These are phyloP conservation scores for Flabesymbios commensalis DNA, from an alignment of 2,888 invertebrate genomes.

Conservation along the genomic window DNA sequence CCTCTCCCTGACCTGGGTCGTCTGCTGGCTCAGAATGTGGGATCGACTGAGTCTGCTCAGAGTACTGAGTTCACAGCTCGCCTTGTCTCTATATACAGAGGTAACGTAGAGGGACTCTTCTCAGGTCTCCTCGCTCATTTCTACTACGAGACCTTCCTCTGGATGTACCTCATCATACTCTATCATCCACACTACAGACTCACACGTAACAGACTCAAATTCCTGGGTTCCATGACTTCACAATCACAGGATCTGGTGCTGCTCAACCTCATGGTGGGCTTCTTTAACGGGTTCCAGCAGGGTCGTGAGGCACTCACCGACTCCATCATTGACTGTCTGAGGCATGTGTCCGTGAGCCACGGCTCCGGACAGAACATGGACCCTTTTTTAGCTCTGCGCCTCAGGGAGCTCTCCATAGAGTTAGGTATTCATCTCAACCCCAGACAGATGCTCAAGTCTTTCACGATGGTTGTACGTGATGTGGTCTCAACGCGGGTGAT, in stretches of 20 bases:
- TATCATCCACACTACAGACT: neutral
- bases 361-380: neutral
- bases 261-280: neutral
- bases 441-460: slow-evolving; percentile 1
- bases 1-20: too few relatives aligned
- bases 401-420: neutral
- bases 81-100: too few relatives aligned
- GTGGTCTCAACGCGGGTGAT: neutral
- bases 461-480: neutral
- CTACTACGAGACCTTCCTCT: neutral
- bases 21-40: too few relatives aligned
- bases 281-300: neutral
- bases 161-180: neutral
- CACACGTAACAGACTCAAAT: neutral
- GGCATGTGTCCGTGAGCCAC: neutral
- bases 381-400: neutral
- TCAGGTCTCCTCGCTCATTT: neutral
- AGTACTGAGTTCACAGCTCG: too few relatives aligned
- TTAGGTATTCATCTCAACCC: neutral
- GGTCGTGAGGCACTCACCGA: neutral
- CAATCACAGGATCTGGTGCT: neutral
- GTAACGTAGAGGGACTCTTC: too few relatives aligned
- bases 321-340: neutral
- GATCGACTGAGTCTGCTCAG: too few relatives aligned
- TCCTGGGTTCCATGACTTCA: neutral